Percentiles rank a stretch among this genome's conserved stretches.
Evolutionary conservation across 2,113 vertebrate genomes (phyloP).

Genomic region (Eulemur macaco): DNA sequence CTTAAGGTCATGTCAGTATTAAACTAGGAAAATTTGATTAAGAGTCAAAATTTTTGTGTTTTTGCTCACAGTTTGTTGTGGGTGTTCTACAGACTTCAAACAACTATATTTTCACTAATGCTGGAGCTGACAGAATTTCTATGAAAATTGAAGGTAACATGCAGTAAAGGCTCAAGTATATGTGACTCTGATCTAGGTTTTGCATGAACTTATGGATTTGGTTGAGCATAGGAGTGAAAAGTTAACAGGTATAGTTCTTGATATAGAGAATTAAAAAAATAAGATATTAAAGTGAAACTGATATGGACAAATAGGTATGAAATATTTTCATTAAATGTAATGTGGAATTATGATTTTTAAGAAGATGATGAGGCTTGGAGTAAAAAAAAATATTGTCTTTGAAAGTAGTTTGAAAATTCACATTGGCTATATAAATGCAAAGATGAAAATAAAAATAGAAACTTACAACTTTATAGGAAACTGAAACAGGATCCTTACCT

Average conservation of each 20-base stretch:
- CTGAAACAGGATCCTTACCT: not conserved
- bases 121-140: not conserved
- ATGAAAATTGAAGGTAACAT: constrained; percentile 4
- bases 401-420: not conserved
- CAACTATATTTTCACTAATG: not conserved
- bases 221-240: not conserved
- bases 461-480: not conserved
- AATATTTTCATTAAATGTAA: not conserved
- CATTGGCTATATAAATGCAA: not conserved
- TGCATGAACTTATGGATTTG: not conserved
- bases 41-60: not conserved
- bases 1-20: not conserved
- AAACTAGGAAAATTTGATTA: not conserved
- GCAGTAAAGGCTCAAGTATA: not conserved
- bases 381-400: not conserved
- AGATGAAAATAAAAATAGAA: not conserved
- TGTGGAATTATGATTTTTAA: not conserved
- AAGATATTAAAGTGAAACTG: not conserved
- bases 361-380: not conserved
- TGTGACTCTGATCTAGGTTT: not conserved
- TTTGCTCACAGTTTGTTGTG: not conserved
- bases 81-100: not conserved
- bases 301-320: not conserved
- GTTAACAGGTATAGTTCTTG: not conserved
- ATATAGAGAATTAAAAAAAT: not conserved